A percentile compares a stretch with the other conserved stretches of the same genome.
Conservation (phyloP, 2,888 invertebrate species). For the Andrena haemorrhoa region DNA sequence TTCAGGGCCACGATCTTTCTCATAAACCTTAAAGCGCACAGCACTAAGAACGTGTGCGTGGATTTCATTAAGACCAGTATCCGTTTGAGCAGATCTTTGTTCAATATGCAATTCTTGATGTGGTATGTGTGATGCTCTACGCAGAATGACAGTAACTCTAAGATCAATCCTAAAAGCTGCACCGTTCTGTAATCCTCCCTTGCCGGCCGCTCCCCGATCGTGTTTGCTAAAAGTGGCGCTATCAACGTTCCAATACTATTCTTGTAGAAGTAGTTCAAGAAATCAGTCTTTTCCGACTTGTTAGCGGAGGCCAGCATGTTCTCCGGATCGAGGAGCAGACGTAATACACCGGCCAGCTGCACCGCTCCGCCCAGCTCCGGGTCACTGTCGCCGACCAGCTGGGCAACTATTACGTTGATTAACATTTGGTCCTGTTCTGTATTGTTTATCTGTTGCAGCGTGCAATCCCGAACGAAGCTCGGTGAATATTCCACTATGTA, state of each 20-base stretch:
- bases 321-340: conserved; percentile 97
- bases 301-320: conserved; percentile 97
- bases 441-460: conserved; percentile 95
- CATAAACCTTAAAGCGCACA: conserved; percentile 98
- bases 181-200: conserved; percentile 99
- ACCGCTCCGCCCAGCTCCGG: conserved; percentile 99
- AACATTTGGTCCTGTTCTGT: conserved; percentile 97
- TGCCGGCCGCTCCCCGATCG: conserved; percentile 94
- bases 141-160: conserved; percentile 98
- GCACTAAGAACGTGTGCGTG: conserved; percentile 97
- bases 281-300: conserved; percentile 99
- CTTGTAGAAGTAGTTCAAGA: conserved; percentile 99
- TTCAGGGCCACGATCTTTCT: conserved; percentile 98
- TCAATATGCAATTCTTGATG: conserved; percentile 98
- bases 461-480: conserved; percentile 98
- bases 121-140: conserved; percentile 99
- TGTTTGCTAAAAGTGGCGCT: conserved; percentile 97
- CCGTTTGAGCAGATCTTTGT: conserved; percentile 97
- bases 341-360: conserved; percentile 97
- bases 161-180: conserved; percentile 96
- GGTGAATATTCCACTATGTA: conserved; percentile 99
- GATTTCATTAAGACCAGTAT: conserved; percentile 98
- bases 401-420: conserved; percentile 98
- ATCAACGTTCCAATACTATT: conserved; percentile 98
- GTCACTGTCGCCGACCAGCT: conserved; percentile 98